Evolutionary conservation across 2,797 vertebrate species (phyloP).

Genomic region (Crocidura indochinensis): DNA sequence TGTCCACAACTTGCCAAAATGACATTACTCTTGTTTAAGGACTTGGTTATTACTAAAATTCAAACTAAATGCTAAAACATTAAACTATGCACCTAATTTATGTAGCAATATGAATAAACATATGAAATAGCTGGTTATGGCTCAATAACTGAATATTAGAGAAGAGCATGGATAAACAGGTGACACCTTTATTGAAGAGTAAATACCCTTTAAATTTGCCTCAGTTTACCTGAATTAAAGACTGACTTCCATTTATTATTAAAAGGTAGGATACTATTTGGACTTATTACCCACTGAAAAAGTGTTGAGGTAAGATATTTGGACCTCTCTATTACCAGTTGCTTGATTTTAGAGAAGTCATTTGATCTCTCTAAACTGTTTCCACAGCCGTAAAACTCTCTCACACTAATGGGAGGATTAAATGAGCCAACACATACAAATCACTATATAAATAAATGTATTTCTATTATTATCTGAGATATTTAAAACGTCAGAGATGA

Average conservation of each 20-base stretch:
- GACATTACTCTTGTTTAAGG: background rate
- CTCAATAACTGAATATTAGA: background rate
- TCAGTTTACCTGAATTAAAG: conserved; percentile 30
- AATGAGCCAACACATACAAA: conserved; percentile 73
- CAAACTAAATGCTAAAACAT: background rate
- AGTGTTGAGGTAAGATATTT: background rate
- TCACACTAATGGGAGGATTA: conserved; percentile 75
- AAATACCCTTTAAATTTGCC: conserved; percentile 1
- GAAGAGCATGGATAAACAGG: background rate
- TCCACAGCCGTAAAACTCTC: conserved; percentile 78
- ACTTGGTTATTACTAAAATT: conserved; percentile 50
- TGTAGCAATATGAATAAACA: background rate
- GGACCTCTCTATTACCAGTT: conserved; percentile 68
- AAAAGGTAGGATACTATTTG: conserved; percentile 31
- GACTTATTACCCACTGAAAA: background rate
- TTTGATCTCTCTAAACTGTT: conserved; percentile 80
- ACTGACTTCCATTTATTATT: background rate
- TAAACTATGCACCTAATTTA: background rate
- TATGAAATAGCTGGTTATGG: conserved; percentile 4
- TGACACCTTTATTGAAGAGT: background rate
- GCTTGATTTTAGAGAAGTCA: conserved; percentile 78
- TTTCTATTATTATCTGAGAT: conserved; percentile 79
- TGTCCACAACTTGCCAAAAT: background rate
- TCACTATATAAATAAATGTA: conserved; percentile 73
- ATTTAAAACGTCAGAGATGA: conserved; percentile 79